Evolutionary conservation across 1,140 invertebrate species (phyloP), one percentile per base, ranked within the genome.

Genomic region (Chymomyza costata): DNA sequence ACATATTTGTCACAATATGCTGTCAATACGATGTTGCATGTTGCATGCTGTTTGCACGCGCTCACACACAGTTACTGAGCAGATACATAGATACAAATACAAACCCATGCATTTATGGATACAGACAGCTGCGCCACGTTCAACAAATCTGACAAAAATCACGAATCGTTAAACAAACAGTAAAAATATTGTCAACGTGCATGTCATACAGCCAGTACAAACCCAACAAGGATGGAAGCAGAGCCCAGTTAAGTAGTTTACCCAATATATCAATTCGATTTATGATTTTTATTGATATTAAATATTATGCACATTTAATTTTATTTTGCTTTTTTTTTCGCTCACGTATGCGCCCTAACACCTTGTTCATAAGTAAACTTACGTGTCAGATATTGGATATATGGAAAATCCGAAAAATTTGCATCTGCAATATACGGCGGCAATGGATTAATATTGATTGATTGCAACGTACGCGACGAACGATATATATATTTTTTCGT

Each of bases 361-460:
- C 34, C 35, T n/a, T n/a, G n/a, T n/a, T n/a, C n/a, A n/a, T n/a
- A n/a, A 16, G 34, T 8, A 6, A 83, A 90, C 89, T 90, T 89
- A 90, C 89, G 89, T 89, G 89, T 90, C 83, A 90, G 86, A 86
- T 90, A 90, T 82, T 90, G 89, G 86, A 90, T 90, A 87, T 89
- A 90, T 60, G 89, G 87, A 87, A 89, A 89, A 86, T 90, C 89
- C 65, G 89, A 89, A 87, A 89, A 90, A 87, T 90, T 90, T 78
- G 88, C 87, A 86, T 88, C 89, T 90, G 87, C 64, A 89, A 89
- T 61, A 60, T 39, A 46, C 44, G 51, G 54, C 65, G 61, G 47
- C 64, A 66, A 48, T 51, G 65, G 66, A 45, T 78, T 78, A 76
- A 40, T 76, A 18, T 49, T 50, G 14, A 32, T 14, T 41, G n/a